Evolutionary conservation across 2,797 vertebrate genomes (phyloP).

Genomic region (Rhinichthys osculus): DNA sequence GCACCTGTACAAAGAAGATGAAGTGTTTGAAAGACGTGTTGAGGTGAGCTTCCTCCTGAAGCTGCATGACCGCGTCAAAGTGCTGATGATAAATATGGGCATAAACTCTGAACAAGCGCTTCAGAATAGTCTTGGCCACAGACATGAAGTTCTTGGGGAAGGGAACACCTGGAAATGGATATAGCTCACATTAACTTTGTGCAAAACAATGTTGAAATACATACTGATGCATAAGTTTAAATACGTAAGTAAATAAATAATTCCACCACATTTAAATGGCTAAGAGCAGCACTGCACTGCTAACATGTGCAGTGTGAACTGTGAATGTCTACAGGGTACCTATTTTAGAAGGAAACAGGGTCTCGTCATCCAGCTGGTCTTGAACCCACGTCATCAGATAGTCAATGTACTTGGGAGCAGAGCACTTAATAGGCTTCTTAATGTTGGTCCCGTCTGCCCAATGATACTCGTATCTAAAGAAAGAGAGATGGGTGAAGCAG

Average conservation of each 20-base stretch:
- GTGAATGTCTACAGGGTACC: slow-evolving; percentile 73
- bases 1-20: slow-evolving; percentile 98
- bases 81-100: slow-evolving; percentile 99
- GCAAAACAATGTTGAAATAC: background rate
- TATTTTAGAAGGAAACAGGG: slow-evolving; percentile 97
- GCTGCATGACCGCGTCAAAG: slow-evolving; percentile 97
- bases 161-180: slow-evolving; percentile 85
- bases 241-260: background rate
- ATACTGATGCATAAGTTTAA: background rate
- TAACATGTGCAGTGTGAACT: background rate
- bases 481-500: background rate
- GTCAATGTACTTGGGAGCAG: slow-evolving; percentile 97
- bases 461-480: slow-evolving; percentile 95
- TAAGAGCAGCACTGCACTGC: background rate
- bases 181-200: background rate
- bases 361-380: slow-evolving; percentile 98
- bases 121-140: slow-evolving; percentile 97
- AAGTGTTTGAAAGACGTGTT: slow-evolving; percentile 99
- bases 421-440: slow-evolving; percentile 98
- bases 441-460: slow-evolving; percentile 99
- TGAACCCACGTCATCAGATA: slow-evolving; percentile 99
- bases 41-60: slow-evolving; percentile 97
- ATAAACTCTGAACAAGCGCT: slow-evolving; percentile 96
- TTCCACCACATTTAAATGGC: background rate
- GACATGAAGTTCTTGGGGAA: slow-evolving; percentile 99